A percentile compares a stretch with the other conserved stretches of the same genome.
Evolutionary conservation across 2,113 vertebrate genomes (phyloP).

Genomic region (Furnarius figulus): DNA sequence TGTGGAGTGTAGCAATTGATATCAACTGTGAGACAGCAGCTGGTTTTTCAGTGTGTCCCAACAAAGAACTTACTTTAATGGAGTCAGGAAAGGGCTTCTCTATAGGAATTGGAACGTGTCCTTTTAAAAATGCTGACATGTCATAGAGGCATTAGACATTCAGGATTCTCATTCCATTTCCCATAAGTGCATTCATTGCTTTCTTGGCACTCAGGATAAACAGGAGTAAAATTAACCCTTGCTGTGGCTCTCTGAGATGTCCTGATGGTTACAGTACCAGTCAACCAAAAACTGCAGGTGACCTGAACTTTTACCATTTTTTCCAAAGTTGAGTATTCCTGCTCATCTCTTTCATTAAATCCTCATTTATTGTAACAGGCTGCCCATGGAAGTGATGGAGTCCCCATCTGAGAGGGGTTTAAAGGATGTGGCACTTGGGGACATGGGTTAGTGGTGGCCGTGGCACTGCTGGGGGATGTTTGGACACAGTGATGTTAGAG

Average conservation of each 20-base stretch:
- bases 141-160: background rate
- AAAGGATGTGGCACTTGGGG: background rate
- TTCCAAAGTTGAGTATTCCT: background rate
- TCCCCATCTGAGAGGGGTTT: background rate
- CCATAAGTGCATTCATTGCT: background rate
- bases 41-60: background rate
- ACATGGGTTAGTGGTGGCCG: background rate
- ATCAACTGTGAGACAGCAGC: background rate
- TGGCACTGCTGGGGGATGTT: background rate
- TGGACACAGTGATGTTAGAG: background rate
- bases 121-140: background rate
- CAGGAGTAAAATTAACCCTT: background rate
- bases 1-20: background rate
- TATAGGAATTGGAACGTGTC: background rate
- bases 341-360: background rate
- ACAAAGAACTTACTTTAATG: background rate
- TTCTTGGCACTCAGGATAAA: background rate
- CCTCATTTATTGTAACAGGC: background rate
- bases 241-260: background rate
- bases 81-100: background rate
- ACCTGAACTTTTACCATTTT: background rate
- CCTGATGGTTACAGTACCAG: background rate
- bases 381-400: background rate
- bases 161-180: background rate
- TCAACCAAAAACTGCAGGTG: background rate